phyloP scores from a whole-genome alignment of 2,888 invertebrate species.

The Ophioninae sp. region DNA sequence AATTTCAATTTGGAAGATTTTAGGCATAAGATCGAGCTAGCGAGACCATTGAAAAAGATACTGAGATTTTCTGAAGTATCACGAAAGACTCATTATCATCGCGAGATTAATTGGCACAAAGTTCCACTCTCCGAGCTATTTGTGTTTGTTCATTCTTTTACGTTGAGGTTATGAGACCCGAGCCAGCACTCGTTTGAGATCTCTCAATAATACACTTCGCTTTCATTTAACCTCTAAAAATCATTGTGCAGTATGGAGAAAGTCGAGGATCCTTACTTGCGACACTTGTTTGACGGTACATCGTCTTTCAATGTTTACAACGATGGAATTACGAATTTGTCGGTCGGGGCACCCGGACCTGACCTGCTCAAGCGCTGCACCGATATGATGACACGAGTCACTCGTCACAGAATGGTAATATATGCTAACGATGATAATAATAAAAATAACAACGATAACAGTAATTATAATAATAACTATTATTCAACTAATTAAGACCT shows the following conservation, averaged over 20 bases:
- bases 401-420: conserved; percentile 81
- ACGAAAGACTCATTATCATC: neutral
- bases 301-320: conserved; percentile 81
- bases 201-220: neutral
- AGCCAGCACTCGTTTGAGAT: neutral
- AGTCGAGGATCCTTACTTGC: conserved; percentile 72
- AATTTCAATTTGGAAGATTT: neutral
- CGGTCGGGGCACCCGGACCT: conserved; percentile 83
- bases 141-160: neutral
- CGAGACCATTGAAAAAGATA: neutral
- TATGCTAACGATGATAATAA: neutral
- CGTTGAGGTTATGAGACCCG: neutral
- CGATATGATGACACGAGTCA: conserved; percentile 81
- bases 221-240: neutral
- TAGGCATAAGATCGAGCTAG: neutral
- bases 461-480: neutral
- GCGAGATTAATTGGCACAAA: neutral
- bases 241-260: conserved; percentile 43
- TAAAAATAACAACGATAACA: neutral
- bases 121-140: too few species aligned
- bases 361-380: conserved; percentile 81
- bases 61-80: neutral
- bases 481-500: too few species aligned
- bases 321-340: conserved; percentile 80
- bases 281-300: conserved; percentile 82